Conservation (phyloP, 1,140 invertebrate genomes). For the Drosophila burlai region DNA sequence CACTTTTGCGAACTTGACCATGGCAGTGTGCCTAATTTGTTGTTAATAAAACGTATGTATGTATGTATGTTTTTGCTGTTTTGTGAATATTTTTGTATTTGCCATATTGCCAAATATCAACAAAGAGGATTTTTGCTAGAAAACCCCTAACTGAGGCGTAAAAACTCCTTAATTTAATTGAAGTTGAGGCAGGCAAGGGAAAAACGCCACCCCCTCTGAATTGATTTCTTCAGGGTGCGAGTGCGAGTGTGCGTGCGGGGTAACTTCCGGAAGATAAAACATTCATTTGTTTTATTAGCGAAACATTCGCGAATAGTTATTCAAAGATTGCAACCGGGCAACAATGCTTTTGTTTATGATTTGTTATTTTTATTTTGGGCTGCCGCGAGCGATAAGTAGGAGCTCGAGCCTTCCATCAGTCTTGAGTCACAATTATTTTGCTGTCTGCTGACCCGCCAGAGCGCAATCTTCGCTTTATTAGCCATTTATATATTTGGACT, state of each 20-base stretch:
- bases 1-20: constrained; percentile 70
- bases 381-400: constrained; percentile 26
- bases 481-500: constrained; percentile 41
- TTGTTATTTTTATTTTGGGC: neutral
- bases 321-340: constrained; percentile 32
- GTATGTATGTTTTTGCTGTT: neutral
- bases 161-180: constrained; percentile 34
- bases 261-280: constrained; percentile 45
- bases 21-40: constrained; percentile 59
- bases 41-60: constrained; percentile 33
- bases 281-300: constrained; percentile 21
- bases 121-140: neutral
- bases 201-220: constrained; percentile 32
- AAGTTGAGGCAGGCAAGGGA: constrained; percentile 53
- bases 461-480: constrained; percentile 41
- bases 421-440: constrained; percentile 66
- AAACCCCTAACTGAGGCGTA: neutral
- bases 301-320: constrained; percentile 9
- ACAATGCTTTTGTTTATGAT: constrained; percentile 20
- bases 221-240: constrained; percentile 66
- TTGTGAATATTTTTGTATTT: constrained; percentile 3
- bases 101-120: constrained; percentile 33
- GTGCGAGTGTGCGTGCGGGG: constrained; percentile 2
- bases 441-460: constrained; percentile 56
- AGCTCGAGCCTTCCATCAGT: constrained; percentile 22